Evolutionary conservation across 23 tunicate species (phyloP), one percentile per base, ranked within the genome.

Genomic region (Aplidium turbinatum): DNA sequence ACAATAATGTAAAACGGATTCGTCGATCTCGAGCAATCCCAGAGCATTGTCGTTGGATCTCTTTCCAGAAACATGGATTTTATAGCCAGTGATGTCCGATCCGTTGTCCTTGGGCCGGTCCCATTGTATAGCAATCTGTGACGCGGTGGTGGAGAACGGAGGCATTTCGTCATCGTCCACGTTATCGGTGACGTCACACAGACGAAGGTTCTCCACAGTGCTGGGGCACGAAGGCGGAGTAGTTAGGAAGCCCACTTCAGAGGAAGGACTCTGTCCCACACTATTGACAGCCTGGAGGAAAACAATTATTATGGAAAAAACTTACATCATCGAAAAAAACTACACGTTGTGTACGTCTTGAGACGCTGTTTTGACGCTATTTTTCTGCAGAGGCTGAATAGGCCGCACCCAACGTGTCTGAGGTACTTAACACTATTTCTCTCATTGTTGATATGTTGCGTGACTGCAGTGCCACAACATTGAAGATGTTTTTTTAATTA

Each of bases 61-160:
- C 35, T 70, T 56, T 11, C 35, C 34, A 7, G 73, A 38, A 9
- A 32, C 16, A 28, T 72, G 70, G 30, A 86, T 26, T 7, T 26
- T 63, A 56, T 78, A 86, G 1, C 68, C 51, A 31, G 76, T 62
- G 27, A 86, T 86, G 24, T 62, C 81, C 0, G 80, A 72, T 9
- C 93, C 93, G 66, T 78, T 72, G 38, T 72, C 74, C 34, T 36
- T n/a, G 0, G 93, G 93, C n/a, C 5, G 40, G 19, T 79, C 76
- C 93, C 93, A 86, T 24, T 58, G 47, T 47, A 86, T 38, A 18
- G 33, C 28, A 3, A 54, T 38, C 1, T 61, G 50, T 3, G 87
- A 34, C 51, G 71, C 73, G 1, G 52, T 13, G 20, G 31, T 62
- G 21, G 28, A 35, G 28, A 36, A 16, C 24, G 52, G 35, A 20